phyloP scores from a whole-genome alignment of 2,888 invertebrate genomes.

The Drosophila eohydei region DNA sequence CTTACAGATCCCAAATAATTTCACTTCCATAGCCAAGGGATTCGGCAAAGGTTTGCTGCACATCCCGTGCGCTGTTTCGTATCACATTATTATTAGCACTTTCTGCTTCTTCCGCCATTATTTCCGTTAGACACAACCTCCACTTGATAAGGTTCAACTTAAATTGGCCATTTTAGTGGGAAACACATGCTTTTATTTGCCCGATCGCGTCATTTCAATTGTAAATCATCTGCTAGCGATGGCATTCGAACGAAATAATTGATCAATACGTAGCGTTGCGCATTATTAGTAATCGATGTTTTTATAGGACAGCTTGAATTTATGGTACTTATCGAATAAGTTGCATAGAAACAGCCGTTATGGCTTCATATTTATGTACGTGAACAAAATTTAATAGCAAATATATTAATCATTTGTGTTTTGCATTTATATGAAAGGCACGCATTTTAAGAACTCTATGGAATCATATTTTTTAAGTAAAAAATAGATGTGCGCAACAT shows the following conservation, averaged over 20 bases:
- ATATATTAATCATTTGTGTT: background rate
- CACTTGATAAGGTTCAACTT: background rate
- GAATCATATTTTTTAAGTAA: background rate
- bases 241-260: background rate
- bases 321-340: background rate
- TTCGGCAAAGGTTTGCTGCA: conserved; percentile 76
- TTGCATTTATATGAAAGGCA: background rate
- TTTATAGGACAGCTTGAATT: background rate
- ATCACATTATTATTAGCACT: background rate
- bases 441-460: background rate
- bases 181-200: conserved; percentile 5
- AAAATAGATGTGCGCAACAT: background rate
- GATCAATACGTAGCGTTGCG: conserved; percentile 25
- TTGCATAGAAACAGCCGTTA: background rate
- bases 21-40: conserved; percentile 64
- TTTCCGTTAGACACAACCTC: background rate
- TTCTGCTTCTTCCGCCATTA: conserved; percentile 8
- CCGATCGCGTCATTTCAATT: background rate
- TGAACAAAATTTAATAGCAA: background rate
- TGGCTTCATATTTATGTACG: background rate
- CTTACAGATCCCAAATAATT: conserved; percentile 76
- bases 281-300: conserved; percentile 2
- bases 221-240: conserved; percentile 5
- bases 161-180: background rate
- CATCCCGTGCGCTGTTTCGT: conserved; percentile 34